These are phyloP conservation scores for Melitaea cinxia DNA, from an alignment of 1,140 invertebrate species.

Conservation along the genomic window DNA sequence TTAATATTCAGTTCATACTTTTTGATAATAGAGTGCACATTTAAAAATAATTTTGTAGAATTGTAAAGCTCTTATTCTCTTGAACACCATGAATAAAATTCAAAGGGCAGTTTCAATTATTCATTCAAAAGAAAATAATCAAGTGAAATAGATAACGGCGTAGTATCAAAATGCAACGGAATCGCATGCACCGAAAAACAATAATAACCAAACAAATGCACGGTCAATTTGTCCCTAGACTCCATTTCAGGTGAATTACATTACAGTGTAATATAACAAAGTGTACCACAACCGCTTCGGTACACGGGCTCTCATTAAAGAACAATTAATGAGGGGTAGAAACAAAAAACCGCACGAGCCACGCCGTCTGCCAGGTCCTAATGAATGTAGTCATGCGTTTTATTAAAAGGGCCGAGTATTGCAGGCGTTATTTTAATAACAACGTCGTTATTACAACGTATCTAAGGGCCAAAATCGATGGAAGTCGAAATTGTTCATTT, in stretches of 20 bases:
- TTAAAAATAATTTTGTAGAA: too few species aligned
- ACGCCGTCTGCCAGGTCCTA: constrained; percentile 47
- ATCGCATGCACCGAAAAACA: background rate
- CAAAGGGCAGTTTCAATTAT: background rate
- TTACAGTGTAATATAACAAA: constrained; percentile 53
- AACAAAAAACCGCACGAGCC: constrained; percentile 65
- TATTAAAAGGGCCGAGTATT: constrained; percentile 47
- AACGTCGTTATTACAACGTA: constrained; percentile 28
- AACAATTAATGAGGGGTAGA: constrained; percentile 70
- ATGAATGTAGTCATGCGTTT: constrained; percentile 72
- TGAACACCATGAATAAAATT: too few species aligned
- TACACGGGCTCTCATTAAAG: constrained; percentile 61
- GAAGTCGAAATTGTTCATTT: constrained; percentile 16
- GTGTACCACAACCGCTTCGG: constrained; percentile 45
- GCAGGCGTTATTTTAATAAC: constrained; percentile 41
- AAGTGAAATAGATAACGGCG: background rate
- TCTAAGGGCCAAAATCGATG: constrained; percentile 34
- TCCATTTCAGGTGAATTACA: constrained; percentile 59
- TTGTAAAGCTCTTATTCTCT: too few species aligned
- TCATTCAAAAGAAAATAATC: background rate
- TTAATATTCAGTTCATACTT: background rate
- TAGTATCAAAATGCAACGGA: background rate
- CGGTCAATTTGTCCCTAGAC: constrained; percentile 38
- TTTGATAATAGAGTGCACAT: too few species aligned
- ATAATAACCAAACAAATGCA: constrained; percentile 4